These are phyloP conservation scores for Limonius californicus DNA, from an alignment of 1,140 invertebrate species.

Conservation along the genomic window DNA sequence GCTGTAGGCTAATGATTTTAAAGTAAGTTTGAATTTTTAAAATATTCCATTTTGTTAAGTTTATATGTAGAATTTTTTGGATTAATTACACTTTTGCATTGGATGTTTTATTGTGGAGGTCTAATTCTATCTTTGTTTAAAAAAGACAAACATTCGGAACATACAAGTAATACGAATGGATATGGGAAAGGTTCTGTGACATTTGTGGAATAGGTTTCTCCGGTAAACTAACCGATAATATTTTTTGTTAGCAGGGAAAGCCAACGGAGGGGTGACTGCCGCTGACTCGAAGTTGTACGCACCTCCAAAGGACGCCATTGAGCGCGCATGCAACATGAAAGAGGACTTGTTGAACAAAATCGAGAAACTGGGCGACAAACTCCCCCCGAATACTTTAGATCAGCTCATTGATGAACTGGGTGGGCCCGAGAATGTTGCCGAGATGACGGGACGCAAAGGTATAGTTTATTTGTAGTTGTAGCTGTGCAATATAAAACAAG, in stretches of 20 bases:
- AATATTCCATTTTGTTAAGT: no score
- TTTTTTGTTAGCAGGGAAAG: conserved; percentile 25
- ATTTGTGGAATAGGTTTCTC: no score
- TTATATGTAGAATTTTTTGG: no score
- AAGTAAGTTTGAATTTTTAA: no score
- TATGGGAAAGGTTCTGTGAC: neutral
- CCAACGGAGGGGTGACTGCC: conserved; percentile 35
- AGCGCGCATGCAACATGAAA: conserved; percentile 87
- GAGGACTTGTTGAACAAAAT: conserved; percentile 83
- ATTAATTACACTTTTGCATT: no score
- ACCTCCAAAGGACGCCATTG: conserved; percentile 76
- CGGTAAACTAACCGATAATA: no score
- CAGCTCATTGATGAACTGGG: conserved; percentile 97
- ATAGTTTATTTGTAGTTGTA: neutral
- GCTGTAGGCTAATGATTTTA: no score
- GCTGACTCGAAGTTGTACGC: conserved; percentile 45
- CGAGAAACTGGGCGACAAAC: conserved; percentile 78
- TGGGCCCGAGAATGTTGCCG: conserved; percentile 95
- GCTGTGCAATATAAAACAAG: no score
- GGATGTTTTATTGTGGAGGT: no score
- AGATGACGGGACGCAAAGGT: conserved; percentile 56
- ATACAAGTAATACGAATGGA: no score
- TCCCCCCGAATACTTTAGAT: conserved; percentile 98
- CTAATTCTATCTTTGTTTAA: no score
- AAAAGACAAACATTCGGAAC: no score